A percentile compares a stretch with the other conserved stretches of the same genome.
These are phyloP conservation scores for Apistogramma diplotaenia DNA, from an alignment of 2,113 vertebrate species.

Conservation along the genomic window DNA sequence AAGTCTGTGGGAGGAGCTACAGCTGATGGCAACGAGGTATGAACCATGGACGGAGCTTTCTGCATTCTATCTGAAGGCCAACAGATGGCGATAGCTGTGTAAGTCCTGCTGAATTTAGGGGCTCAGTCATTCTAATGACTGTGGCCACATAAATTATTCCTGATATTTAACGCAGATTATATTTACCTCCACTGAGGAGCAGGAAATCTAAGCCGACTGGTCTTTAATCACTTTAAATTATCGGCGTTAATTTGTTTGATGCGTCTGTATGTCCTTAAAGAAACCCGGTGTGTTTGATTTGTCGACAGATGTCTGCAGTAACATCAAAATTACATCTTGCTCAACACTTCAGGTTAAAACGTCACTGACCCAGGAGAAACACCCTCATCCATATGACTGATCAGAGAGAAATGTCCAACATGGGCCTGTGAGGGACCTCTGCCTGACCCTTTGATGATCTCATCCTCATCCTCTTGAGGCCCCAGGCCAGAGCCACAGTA, in stretches of 20 bases:
- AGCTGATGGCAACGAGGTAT: not conserved
- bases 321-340: not conserved
- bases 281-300: not conserved
- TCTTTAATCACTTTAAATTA: not conserved
- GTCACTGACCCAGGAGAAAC: slow-evolving; percentile 17
- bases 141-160: not conserved
- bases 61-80: not conserved
- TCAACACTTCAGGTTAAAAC: not conserved
- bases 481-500: slow-evolving; percentile 51
- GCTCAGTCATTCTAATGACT: no score
- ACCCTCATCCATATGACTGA: slow-evolving; percentile 25
- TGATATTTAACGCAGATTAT: not conserved
- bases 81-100: not conserved
- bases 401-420: slow-evolving; percentile 32
- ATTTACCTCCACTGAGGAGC: not conserved
- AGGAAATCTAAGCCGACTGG: not conserved
- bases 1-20: not conserved
- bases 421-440: slow-evolving; percentile 34
- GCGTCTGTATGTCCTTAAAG: not conserved
- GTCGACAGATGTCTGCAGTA: not conserved
- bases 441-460: slow-evolving; percentile 63
- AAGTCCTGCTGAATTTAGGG: no score
- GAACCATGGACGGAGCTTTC: not conserved
- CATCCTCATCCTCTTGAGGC: slow-evolving; percentile 57
- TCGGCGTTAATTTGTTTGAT: not conserved